Evolutionary conservation across 1,140 invertebrate genomes (phyloP).

Genomic region (Drosophila jambulina): DNA sequence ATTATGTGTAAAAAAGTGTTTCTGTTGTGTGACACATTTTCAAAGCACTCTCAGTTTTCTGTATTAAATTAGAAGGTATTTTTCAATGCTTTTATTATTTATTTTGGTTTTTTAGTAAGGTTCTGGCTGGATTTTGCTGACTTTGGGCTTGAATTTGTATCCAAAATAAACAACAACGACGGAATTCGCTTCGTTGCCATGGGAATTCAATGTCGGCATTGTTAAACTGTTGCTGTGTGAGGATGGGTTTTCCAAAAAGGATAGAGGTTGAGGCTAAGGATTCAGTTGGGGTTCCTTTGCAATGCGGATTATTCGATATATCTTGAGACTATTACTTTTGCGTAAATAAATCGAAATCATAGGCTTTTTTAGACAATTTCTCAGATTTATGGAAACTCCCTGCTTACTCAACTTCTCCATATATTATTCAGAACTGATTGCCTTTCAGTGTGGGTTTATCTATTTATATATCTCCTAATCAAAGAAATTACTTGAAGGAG

Average conservation of each 20-base stretch:
- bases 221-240: constrained; percentile 72
- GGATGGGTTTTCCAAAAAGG: constrained; percentile 12
- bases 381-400: neutral
- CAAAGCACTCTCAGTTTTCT: constrained; percentile 4
- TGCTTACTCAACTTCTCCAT: neutral
- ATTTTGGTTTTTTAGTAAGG: constrained; percentile 5
- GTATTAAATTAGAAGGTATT: neutral
- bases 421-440: constrained; percentile 33
- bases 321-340: too few relatives aligned
- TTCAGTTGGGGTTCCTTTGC: neutral
- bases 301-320: constrained; percentile 15
- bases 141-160: constrained; percentile 58
- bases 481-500: constrained; percentile 6
- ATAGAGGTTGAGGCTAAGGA: constrained; percentile 2
- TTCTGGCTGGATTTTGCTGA: constrained; percentile 38
- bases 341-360: neutral
- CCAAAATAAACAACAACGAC: constrained; percentile 80
- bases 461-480: constrained; percentile 31
- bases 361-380: neutral
- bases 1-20: constrained; percentile 56
- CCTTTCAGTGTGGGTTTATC: constrained; percentile 17
- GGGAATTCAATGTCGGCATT: constrained; percentile 68
- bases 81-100: constrained; percentile 6
- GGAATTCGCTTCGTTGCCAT: constrained; percentile 73
- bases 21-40: constrained; percentile 60